A percentile compares a stretch with the other conserved stretches of the same genome.
These are phyloP conservation scores for Drosophila aff. DNA, from an alignment of 1,140 invertebrate species.

Conservation along the genomic window DNA sequence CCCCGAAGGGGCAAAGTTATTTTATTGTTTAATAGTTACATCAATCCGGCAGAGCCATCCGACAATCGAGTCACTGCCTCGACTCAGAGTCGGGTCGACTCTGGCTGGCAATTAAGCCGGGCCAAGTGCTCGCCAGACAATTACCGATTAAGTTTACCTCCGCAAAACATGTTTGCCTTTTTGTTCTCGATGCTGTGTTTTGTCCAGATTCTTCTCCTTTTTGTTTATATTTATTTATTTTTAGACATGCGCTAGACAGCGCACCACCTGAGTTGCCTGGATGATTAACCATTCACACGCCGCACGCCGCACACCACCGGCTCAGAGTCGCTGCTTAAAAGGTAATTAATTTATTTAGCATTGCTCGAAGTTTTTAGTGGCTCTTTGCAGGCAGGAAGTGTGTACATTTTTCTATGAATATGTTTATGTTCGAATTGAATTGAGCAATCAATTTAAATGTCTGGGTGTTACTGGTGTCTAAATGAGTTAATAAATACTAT, in stretches of 20 bases:
- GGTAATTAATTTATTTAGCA: slow-evolving; percentile 65
- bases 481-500: neutral
- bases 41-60: slow-evolving; percentile 39
- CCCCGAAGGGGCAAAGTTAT: slow-evolving; percentile 2
- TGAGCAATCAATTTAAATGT: slow-evolving; percentile 7
- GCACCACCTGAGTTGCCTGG: slow-evolving; percentile 39
- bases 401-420: slow-evolving; percentile 2
- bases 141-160: slow-evolving; percentile 48
- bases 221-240: slow-evolving; percentile 64
- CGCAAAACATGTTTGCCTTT: slow-evolving; percentile 53
- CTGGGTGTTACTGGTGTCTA: neutral
- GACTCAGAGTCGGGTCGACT: no score
- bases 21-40: slow-evolving; percentile 61
- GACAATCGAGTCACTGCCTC: neutral
- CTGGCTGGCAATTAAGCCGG: slow-evolving; percentile 66
- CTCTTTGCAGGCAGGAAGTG: slow-evolving; percentile 22
- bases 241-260: slow-evolving; percentile 54
- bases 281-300: slow-evolving; percentile 74
- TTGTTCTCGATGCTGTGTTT: slow-evolving; percentile 38
- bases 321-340: slow-evolving; percentile 61
- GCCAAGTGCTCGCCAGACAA: slow-evolving; percentile 73
- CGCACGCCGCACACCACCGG: neutral
- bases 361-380: slow-evolving; percentile 3
- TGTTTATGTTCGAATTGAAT: slow-evolving; percentile 1
- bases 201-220: slow-evolving; percentile 20